Evolutionary conservation across 2,888 invertebrate genomes (phyloP).

Genomic region (Drosophila histrio): DNA sequence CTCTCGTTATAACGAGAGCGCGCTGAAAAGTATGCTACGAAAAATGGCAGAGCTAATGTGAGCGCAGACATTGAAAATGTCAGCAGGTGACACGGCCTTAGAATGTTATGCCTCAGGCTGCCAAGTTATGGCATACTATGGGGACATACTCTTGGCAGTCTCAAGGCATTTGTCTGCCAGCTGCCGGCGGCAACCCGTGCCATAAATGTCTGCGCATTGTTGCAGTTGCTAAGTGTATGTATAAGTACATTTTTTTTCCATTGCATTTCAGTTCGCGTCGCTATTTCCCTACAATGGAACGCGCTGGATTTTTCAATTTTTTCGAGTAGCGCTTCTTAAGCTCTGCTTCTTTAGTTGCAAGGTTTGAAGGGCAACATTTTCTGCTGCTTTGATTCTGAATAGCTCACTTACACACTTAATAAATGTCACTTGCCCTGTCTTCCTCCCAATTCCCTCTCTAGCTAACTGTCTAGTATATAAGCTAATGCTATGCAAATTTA

Average conservation of each 20-base stretch:
- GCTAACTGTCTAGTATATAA: background rate
- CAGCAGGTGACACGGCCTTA: slow-evolving; percentile 58
- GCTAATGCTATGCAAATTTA: slow-evolving; percentile 70
- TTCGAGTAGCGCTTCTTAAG: background rate
- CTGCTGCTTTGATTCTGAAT: slow-evolving; percentile 74
- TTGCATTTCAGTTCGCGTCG: slow-evolving; percentile 25
- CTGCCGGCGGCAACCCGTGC: slow-evolving; percentile 64
- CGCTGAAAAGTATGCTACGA: slow-evolving; percentile 54
- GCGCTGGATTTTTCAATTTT: slow-evolving; percentile 12
- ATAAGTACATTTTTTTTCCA: background rate
- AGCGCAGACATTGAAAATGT: slow-evolving; percentile 61
- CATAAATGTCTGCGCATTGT: slow-evolving; percentile 73
- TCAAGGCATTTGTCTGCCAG: slow-evolving; percentile 68
- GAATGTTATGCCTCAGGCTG: slow-evolving; percentile 43
- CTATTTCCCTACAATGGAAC: slow-evolving; percentile 54
- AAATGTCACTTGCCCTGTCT: slow-evolving; percentile 47
- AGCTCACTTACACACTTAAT: slow-evolving; percentile 71
- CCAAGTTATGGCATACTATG: slow-evolving; percentile 5
- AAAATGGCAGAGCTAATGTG: slow-evolving; percentile 59
- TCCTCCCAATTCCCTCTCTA: background rate
- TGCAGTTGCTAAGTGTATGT: slow-evolving; percentile 44
- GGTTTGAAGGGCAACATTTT: slow-evolving; percentile 52
- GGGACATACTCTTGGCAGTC: slow-evolving; percentile 40
- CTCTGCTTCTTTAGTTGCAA: slow-evolving; percentile 17
- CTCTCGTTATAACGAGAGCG: slow-evolving; percentile 5